phyloP scores from a whole-genome alignment of 2,888 invertebrate genomes.

The Branchipolynoe longqiensis region DNA sequence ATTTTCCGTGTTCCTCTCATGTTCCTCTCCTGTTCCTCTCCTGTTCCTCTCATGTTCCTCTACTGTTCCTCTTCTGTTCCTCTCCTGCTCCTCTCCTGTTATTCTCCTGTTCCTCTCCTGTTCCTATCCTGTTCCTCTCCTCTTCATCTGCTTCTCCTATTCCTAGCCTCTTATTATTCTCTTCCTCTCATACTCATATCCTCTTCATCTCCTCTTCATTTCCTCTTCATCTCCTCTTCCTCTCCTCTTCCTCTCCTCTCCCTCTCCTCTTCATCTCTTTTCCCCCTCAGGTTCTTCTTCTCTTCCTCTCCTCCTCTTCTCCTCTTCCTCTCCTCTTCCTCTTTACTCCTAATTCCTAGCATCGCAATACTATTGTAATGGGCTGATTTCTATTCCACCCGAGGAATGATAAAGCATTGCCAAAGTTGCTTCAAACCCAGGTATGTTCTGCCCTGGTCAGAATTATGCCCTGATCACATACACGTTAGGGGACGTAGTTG shows the following conservation, averaged over 20 bases:
- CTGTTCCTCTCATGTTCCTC: not conserved
- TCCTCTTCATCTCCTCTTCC: not conserved
- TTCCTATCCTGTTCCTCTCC: not conserved
- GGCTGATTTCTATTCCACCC: too few relatives aligned
- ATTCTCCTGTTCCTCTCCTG: too few relatives aligned
- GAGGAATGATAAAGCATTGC: too few relatives aligned
- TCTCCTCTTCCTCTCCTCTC: not conserved
- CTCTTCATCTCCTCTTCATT: not conserved
- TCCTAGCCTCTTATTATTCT: not conserved
- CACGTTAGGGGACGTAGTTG: too few relatives aligned
- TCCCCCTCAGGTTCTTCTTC: not conserved
- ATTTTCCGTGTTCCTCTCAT: not conserved
- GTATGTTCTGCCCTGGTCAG: too few relatives aligned
- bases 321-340: not conserved
- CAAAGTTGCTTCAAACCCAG: too few relatives aligned
- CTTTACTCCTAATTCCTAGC: too few relatives aligned
- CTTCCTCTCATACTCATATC: not conserved
- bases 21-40: not conserved
- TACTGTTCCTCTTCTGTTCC: too few relatives aligned
- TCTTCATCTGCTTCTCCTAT: not conserved
- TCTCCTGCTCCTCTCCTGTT: too few relatives aligned
- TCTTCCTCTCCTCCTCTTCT: not conserved
- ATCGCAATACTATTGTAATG: too few relatives aligned
- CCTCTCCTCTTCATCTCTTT: not conserved
- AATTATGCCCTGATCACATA: too few relatives aligned